Base-by-base conservation (phyloP, 2,113 vertebrate genomes). In the Anolis carolinensis region DNA sequence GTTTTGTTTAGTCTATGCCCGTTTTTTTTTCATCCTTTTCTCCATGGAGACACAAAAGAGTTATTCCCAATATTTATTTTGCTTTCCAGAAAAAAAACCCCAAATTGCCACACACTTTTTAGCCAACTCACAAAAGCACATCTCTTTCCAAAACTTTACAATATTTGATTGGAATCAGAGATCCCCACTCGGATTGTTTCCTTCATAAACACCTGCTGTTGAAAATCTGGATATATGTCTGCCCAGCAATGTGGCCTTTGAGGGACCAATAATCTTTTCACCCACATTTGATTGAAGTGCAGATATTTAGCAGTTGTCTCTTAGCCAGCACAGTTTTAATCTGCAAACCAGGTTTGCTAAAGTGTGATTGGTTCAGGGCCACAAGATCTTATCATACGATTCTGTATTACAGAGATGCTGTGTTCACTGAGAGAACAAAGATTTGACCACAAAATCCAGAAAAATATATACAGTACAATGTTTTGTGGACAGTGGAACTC, bases 391-490 rank as follows among this genome's bases (percentile, higher is more conserved):
- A 63, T 75, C 71, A 82, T 52, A 44, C 79, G 73, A 65, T 83
- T 88, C 81, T 84, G 71, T 74, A 89, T 30, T 0, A 0, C 70
- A 74, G 68, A 39, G 20, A 32, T 50, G 74, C 65, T 5, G 81
- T 30, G 83, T 84, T 81, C 80, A 32, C 84, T 84, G 90, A 90
- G 81, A 87, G 89, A 89, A 92, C 91, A 91, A 87, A 88, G 89
- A 92, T 95, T 93, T 93, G 91, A 91, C 93, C 93, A 93, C 81
- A 87, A 89, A 90, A 88, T 92, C 93, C 90, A 93, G 87, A 91
- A 95, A 89, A 93, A 92, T 92, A 93, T 70, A 87, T 92, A 91
- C 88, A 0, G 0, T 80, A 88, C 92, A 94, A 94, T 94, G 93
- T 93, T 92, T 90, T 94, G 93, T 94, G n/a, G n/a, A n/a, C n/a